These are phyloP conservation scores for Cheilosia vulpina DNA, from an alignment of 2,888 invertebrate species.

Conservation along the genomic window DNA sequence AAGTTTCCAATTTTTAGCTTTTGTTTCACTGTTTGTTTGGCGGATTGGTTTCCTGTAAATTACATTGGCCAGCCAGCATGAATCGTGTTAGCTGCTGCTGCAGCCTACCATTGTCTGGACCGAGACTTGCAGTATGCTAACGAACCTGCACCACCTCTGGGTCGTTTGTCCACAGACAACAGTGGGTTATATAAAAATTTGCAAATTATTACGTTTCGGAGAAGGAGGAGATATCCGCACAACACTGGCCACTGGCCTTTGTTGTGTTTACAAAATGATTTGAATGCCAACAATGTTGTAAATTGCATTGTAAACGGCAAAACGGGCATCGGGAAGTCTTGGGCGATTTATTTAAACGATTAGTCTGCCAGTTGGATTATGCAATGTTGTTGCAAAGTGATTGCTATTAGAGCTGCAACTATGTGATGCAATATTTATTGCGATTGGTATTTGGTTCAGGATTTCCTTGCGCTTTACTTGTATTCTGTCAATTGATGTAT, in stretches of 20 bases:
- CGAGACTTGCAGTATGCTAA: background rate
- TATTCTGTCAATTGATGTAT: too few relatives aligned
- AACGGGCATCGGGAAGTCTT: conserved; percentile 28
- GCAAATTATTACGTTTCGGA: conserved; percentile 42
- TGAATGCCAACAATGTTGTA: conserved; percentile 67
- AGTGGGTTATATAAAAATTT: conserved; percentile 54
- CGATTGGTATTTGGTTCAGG: background rate
- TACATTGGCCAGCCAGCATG: conserved; percentile 35
- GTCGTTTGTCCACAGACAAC: conserved; percentile 32
- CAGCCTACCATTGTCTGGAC: conserved; percentile 42
- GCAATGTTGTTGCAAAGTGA: background rate
- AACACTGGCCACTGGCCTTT: conserved; percentile 52
- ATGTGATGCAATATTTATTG: too few relatives aligned
- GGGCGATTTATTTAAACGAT: conserved; percentile 53
- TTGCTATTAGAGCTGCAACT: background rate
- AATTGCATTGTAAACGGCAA: conserved; percentile 54
- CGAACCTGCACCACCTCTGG: conserved; percentile 34
- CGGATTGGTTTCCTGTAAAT: conserved; percentile 69
- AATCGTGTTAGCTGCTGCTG: conserved; percentile 22
- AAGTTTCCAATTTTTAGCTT: conserved; percentile 48
- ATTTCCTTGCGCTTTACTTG: background rate
- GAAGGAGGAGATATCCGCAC: conserved; percentile 19
- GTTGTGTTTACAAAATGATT: conserved; percentile 68
- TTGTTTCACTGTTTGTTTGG: conserved; percentile 65
- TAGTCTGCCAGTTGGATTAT: conserved; percentile 15